Evolutionary conservation across 2,888 invertebrate genomes (phyloP).

Genomic region (Drosophila lutescens): DNA sequence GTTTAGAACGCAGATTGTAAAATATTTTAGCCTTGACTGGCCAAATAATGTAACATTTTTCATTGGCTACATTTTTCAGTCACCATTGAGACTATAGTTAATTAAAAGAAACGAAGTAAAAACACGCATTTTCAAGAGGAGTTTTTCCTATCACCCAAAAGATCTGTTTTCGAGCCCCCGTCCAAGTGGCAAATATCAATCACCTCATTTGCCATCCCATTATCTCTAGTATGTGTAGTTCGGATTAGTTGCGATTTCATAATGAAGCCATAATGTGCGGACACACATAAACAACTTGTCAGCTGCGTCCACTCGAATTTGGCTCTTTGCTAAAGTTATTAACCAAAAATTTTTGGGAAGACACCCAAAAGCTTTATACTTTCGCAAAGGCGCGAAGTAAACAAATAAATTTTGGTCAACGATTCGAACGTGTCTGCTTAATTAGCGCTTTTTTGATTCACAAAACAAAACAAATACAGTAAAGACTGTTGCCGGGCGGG

Average conservation of each 20-base stretch:
- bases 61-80: background rate
- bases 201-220: slow-evolving; percentile 25
- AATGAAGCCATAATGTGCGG: slow-evolving; percentile 72
- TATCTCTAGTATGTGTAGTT: slow-evolving; percentile 45
- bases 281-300: slow-evolving; percentile 49
- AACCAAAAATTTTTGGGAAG: slow-evolving; percentile 46
- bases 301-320: slow-evolving; percentile 25
- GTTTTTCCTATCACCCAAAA: background rate
- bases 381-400: slow-evolving; percentile 52
- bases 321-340: slow-evolving; percentile 58
- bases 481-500: slow-evolving; percentile 6
- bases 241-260: slow-evolving; percentile 72
- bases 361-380: slow-evolving; percentile 41
- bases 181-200: slow-evolving; percentile 11
- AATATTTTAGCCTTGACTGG: slow-evolving; percentile 3
- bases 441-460: slow-evolving; percentile 75
- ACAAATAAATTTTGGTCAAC: slow-evolving; percentile 44
- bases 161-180: background rate
- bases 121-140: background rate
- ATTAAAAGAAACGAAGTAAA: too few relatives aligned
- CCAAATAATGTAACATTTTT: background rate
- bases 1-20: background rate
- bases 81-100: background rate
- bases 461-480: slow-evolving; percentile 56
- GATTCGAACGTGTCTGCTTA: slow-evolving; percentile 59